Evolutionary conservation across 2,888 invertebrate genomes (phyloP).

Genomic region (Rotaria magnacalcarata): DNA sequence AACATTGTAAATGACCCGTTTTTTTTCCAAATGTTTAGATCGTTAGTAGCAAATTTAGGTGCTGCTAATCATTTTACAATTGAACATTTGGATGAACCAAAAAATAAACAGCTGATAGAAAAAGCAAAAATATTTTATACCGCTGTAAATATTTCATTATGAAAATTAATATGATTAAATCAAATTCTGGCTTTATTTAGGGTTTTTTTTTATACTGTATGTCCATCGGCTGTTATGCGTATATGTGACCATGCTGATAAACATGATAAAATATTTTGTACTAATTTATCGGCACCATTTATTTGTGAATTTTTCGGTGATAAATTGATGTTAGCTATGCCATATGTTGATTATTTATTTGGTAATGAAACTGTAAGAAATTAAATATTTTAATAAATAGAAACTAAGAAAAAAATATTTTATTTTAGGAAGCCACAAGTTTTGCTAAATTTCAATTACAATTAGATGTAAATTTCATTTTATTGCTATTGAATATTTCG

Average conservation of each 20-base stretch:
- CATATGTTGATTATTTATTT: conserved; percentile 87
- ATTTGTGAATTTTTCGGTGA: conserved; percentile 79
- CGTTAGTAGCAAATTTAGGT: conserved; percentile 89
- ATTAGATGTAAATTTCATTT: not conserved
- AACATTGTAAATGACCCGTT: not conserved
- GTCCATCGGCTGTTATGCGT: conserved; percentile 76
- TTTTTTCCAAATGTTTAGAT: conserved; percentile 61
- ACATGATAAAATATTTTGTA: conserved; percentile 72
- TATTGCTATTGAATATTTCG: not conserved
- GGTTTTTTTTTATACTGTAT: conserved; percentile 92
- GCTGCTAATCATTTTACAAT: conserved; percentile 87
- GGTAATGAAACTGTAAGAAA: conserved; percentile 78
- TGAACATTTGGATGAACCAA: conserved; percentile 73
- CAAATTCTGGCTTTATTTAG: conserved; percentile 61
- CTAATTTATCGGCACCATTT: conserved; percentile 95
- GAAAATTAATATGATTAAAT: no score
- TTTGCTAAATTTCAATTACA: conserved; percentile 38
- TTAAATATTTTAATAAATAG: not conserved
- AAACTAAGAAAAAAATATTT: not conserved
- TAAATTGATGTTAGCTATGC: conserved; percentile 73
- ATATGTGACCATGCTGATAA: conserved; percentile 75
- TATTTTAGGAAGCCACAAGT: conserved; percentile 71
- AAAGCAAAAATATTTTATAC: conserved; percentile 78
- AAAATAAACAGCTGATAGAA: conserved; percentile 72
- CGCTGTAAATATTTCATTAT: conserved; percentile 66